These are phyloP conservation scores for Cuniculus paca DNA, from an alignment of 2,797 vertebrate species.

Conservation along the genomic window DNA sequence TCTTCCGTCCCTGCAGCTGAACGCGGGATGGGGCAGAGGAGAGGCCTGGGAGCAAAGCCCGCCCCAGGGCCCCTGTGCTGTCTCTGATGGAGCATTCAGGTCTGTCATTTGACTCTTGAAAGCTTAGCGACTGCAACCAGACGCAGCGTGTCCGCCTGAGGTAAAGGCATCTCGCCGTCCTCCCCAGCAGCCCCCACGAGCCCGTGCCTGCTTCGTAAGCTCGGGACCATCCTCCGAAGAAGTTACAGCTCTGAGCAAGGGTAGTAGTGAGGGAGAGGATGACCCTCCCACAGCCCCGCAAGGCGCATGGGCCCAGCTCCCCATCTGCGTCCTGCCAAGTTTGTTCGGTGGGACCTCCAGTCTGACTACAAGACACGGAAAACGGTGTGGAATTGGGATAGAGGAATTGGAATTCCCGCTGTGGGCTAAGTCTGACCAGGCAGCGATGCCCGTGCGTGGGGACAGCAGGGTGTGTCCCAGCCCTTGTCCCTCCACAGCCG, in stretches of 20 bases:
- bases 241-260: background rate
- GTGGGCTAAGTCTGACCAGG: background rate
- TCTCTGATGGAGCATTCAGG: background rate
- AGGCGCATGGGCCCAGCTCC: no score
- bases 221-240: background rate
- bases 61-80: no score
- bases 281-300: background rate
- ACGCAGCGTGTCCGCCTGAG: background rate
- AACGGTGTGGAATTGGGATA: background rate
- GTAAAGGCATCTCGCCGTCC: background rate
- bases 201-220: background rate
- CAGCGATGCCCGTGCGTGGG: background rate
- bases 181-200: background rate
- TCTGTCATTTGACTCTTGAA: background rate
- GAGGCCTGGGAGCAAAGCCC: background rate
- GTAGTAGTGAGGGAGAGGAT: background rate
- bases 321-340: background rate
- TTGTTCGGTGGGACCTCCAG: background rate
- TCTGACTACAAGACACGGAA: background rate
- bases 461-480: background rate
- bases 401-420: background rate
- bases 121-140: background rate
- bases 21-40: background rate
- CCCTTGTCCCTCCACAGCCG: background rate
- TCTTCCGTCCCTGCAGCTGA: accelerated